phyloP scores from a whole-genome alignment of 1,140 invertebrate genomes.

The Magallana gigas region DNA sequence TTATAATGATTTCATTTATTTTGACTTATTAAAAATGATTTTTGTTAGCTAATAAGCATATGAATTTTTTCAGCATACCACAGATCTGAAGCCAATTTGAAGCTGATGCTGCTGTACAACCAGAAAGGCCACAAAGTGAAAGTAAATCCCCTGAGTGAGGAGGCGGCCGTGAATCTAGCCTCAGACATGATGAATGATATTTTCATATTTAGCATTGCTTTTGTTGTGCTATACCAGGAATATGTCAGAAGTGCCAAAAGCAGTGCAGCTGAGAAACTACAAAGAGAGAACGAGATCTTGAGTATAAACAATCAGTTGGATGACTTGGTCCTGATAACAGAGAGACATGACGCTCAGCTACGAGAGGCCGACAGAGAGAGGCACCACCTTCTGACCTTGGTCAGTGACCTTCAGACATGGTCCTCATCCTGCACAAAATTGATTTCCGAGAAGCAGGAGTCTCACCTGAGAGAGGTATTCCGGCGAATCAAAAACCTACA shows the following conservation, averaged over 20 bases:
- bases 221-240: background rate
- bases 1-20: too few relatives aligned
- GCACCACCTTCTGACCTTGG: background rate
- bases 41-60: too few relatives aligned
- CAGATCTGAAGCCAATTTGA: conserved; percentile 9
- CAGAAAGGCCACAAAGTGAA: conserved; percentile 10
- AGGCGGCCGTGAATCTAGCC: background rate
- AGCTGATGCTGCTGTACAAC: conserved; percentile 16
- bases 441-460: background rate
- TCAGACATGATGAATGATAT: conserved; percentile 14
- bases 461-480: background rate
- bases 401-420: conserved; percentile 15
- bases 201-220: conserved; percentile 6
- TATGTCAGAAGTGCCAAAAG: background rate
- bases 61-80: background rate
- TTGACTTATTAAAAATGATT: too few relatives aligned
- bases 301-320: conserved; percentile 11
- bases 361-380: background rate
- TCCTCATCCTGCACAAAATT: background rate
- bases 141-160: conserved; percentile 5
- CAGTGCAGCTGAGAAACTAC: conserved; percentile 18
- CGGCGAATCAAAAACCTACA: background rate
- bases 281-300: conserved; percentile 6
- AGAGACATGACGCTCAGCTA: conserved; percentile 8
- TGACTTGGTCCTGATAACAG: conserved; percentile 5